Evolutionary conservation across 1,140 invertebrate genomes (phyloP).

Genomic region (Drosophila paulistorum): DNA sequence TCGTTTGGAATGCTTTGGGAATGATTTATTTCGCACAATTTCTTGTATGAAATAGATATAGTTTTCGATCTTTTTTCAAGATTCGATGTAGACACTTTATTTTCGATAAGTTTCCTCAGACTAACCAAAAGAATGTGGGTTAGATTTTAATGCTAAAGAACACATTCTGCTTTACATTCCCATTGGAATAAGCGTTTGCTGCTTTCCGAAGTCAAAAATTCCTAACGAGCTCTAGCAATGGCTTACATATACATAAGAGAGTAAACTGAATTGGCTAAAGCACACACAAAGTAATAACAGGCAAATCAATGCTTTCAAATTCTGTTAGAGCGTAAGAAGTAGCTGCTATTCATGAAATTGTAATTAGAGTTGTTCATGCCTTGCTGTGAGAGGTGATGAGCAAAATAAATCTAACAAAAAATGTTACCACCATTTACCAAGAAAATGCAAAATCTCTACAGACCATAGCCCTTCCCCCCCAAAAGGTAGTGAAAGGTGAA

Average conservation of each 20-base stretch:
- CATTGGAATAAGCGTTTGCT: not conserved
- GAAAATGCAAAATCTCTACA: constrained; percentile 20
- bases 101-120: too few relatives aligned
- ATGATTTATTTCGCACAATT: not conserved
- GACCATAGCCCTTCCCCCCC: constrained; percentile 12
- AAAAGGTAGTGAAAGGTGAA: constrained; percentile 20
- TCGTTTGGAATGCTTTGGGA: constrained; percentile 4
- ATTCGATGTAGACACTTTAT: too few relatives aligned
- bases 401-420: constrained; percentile 34
- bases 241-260: not conserved
- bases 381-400: constrained; percentile 32
- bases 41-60: too few relatives aligned
- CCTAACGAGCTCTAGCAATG: not conserved
- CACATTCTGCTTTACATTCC: not conserved
- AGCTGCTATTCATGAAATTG: constrained; percentile 61
- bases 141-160: too few relatives aligned
- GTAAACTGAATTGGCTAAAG: not conserved
- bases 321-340: constrained; percentile 70
- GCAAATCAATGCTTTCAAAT: constrained; percentile 4
- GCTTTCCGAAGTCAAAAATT: not conserved
- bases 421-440: constrained; percentile 60
- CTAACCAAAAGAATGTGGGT: too few relatives aligned
- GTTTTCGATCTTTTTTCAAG: too few relatives aligned
- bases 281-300: constrained; percentile 22
- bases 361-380: constrained; percentile 66